These are phyloP conservation scores for Rhynchonema sp. DNA, from an alignment of 2,888 invertebrate species.

Conservation along the genomic window DNA sequence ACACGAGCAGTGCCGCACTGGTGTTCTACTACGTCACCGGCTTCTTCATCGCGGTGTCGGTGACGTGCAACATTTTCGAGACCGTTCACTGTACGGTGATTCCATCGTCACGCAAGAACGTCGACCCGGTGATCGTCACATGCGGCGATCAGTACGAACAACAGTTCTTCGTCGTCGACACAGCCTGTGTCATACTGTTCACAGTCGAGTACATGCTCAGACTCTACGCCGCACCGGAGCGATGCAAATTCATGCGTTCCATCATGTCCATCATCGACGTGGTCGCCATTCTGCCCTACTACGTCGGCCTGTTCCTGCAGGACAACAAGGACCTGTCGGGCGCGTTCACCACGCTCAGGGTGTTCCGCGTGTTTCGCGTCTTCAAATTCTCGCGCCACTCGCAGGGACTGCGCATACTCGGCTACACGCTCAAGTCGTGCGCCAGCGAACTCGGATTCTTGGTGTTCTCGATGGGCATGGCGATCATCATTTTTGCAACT, in stretches of 20 bases:
- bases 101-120: not conserved
- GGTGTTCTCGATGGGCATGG: conserved; percentile 97
- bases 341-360: conserved; percentile 91
- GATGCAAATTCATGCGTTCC: conserved; percentile 87
- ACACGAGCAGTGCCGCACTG: conserved; percentile 92
- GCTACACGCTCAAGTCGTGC: conserved; percentile 95
- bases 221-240: conserved; percentile 90
- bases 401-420: conserved; percentile 89
- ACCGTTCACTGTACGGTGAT: conserved; percentile 31
- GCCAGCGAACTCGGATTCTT: conserved; percentile 67
- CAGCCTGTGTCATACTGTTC: conserved; percentile 99
- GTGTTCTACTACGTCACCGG: conserved; percentile 99
- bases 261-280: conserved; percentile 99
- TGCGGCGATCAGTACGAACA: conserved; percentile 88
- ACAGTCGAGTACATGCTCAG: conserved; percentile 82
- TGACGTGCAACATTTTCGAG: conserved; percentile 95
- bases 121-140: conserved; percentile 33
- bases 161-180: conserved; percentile 73
- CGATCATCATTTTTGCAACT: conserved; percentile 98
- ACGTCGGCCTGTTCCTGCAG: conserved; percentile 76
- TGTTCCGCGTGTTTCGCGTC: conserved; percentile 97
- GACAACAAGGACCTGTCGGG: conserved; percentile 49
- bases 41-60: conserved; percentile 96
- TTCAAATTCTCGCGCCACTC: conserved; percentile 99
- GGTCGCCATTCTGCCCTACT: conserved; percentile 95